Evolutionary conservation across 2,113 vertebrate species (phyloP), one percentile per base, ranked within the genome.

Genomic region (Dascyllus trimaculatus): DNA sequence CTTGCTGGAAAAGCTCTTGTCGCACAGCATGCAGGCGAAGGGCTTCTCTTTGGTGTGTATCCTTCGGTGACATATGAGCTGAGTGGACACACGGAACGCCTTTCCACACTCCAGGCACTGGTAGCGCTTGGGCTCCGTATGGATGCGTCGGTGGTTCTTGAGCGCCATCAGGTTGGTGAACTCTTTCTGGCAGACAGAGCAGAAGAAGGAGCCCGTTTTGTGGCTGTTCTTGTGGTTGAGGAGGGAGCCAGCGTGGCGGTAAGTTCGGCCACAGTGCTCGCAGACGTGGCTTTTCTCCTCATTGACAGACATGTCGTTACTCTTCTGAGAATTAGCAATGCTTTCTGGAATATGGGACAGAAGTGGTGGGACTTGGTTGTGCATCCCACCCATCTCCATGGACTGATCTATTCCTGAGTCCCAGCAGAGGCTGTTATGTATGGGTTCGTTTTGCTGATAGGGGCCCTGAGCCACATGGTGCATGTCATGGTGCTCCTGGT

Each of bases 51-150:
- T 95, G 84, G 94, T 95, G 92, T 95, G 95, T 75, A 95, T 94
- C 32, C 95, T 84, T 15, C 92, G 79, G 91, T 95, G 95, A 54
- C 93, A 95, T 26, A 94, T 93, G 78, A 95, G 95, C 90, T 95
- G 93, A 5, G 94, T 95, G 85, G 94, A 95, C 80, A 94, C 93
- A 1, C 93, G 93, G 85, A 96, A 96, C 2, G 94, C 95, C 81
- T 95, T 95, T 9, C 96, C 96, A 11, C 96, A 96, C 80, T 95
- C 94, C 80, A 94, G 87, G 78, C 96, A 97, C 77, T 95, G 95
- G 82, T 96, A 96, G 54, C 96, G 96, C 74, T 96, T 95, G 40
- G 96, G 95, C 87, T 96, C 96, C 0, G 95, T 94, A 78, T 96
- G 95, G 53, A 95, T 95, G 32, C 94, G 94, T 4, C 91, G 74